Conservation (phyloP, 2,888 invertebrate species). For the Tenthredo scrophulariae region DNA sequence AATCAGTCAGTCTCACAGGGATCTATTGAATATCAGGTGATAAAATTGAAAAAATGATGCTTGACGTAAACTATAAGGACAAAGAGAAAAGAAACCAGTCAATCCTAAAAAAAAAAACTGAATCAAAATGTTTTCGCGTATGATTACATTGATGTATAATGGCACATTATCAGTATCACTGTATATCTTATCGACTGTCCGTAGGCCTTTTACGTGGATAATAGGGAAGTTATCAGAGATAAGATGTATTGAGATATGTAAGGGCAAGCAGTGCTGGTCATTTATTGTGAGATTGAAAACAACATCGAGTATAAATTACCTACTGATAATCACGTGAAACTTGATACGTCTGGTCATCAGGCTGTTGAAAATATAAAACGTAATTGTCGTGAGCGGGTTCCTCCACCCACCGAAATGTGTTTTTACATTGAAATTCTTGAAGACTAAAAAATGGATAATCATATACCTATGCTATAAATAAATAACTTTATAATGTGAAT, state of each 20-base stretch:
- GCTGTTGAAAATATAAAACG: background rate
- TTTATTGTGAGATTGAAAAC: conserved; percentile 24
- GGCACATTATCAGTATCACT: conserved; percentile 5
- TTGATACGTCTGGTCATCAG: background rate
- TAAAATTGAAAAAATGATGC: background rate
- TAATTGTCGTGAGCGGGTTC: background rate
- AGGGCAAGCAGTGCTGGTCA: conserved; percentile 35
- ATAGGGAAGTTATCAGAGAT: conserved; percentile 64
- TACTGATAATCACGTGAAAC: background rate
- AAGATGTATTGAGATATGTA: conserved; percentile 57
- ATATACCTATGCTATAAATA: conserved; percentile 12
- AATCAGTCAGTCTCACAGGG: background rate
- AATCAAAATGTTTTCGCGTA: background rate
- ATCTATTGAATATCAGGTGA: background rate
- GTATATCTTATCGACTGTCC: conserved; percentile 58
- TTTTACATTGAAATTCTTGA: background rate
- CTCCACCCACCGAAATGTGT: background rate
- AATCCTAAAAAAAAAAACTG: background rate
- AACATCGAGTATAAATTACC: conserved; percentile 12
- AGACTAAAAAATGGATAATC: background rate
- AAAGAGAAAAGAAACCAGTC: background rate
- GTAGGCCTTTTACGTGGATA: conserved; percentile 49
- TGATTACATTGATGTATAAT: conserved; percentile 26
- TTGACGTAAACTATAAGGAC: background rate
- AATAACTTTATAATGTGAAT: conserved; percentile 20